Conservation (phyloP, 2,888 invertebrate species). For the Eumerus sabulonum region DNA sequence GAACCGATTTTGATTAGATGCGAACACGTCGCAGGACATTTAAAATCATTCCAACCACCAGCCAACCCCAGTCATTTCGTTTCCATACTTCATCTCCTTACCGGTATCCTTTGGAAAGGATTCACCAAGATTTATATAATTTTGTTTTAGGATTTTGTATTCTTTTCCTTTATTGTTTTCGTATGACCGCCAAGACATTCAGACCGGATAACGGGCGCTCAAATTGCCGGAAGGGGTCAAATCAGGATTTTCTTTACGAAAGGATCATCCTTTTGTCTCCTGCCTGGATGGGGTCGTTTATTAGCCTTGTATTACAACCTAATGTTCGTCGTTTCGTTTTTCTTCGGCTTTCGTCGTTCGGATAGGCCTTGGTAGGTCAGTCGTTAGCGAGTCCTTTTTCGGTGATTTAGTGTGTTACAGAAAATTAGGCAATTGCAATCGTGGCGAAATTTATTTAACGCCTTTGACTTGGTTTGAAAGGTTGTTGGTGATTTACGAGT, state of each 20-base stretch:
- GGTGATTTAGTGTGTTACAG: slow-evolving; percentile 70
- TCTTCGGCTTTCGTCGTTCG: too few relatives aligned
- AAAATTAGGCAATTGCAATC: slow-evolving; percentile 69
- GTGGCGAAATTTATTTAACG: slow-evolving; percentile 71
- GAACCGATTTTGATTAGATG: slow-evolving; percentile 69
- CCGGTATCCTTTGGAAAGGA: slow-evolving; percentile 67
- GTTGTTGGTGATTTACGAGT: too few relatives aligned
- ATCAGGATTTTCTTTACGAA: slow-evolving; percentile 60
- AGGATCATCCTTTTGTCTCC: slow-evolving; percentile 18
- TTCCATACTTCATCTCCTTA: slow-evolving; percentile 10
- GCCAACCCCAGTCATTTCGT: slow-evolving; percentile 8
- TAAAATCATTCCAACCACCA: too few relatives aligned
- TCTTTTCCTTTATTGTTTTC: slow-evolving; percentile 55
- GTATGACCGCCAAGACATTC: slow-evolving; percentile 37
- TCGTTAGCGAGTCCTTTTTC: slow-evolving; percentile 20
- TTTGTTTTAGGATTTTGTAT: slow-evolving; percentile 39
- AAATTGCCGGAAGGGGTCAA: slow-evolving; percentile 69
- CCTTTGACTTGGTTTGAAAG: too few relatives aligned
- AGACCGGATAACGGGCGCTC: slow-evolving; percentile 34
- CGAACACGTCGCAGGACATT: slow-evolving; percentile 50
- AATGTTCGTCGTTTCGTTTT: slow-evolving; percentile 31
- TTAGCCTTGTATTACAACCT: slow-evolving; percentile 70
- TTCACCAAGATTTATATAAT: slow-evolving; percentile 64
- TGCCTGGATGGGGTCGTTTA: slow-evolving; percentile 49
- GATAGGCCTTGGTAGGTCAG: too few relatives aligned